These are phyloP conservation scores for Branchipolynoe longqiensis DNA, from an alignment of 2,888 invertebrate species.

Conservation along the genomic window DNA sequence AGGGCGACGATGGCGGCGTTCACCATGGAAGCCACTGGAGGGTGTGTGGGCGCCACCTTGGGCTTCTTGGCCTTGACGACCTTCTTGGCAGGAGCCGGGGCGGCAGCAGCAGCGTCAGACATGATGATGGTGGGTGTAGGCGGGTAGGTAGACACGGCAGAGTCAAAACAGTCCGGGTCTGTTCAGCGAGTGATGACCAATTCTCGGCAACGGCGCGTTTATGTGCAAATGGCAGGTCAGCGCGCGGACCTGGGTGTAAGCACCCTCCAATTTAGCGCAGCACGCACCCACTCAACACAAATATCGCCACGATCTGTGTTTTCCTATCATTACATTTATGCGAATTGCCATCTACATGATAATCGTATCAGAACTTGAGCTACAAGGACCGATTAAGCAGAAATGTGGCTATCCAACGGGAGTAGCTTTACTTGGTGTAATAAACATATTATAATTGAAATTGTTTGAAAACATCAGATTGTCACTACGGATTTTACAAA, in stretches of 20 bases:
- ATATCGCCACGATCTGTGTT: neutral
- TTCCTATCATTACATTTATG: too few relatives aligned
- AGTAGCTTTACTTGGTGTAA: too few relatives aligned
- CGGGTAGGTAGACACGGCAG: neutral
- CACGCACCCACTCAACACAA: neutral
- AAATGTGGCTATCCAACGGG: too few relatives aligned
- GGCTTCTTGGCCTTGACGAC: slow-evolving; percentile 57
- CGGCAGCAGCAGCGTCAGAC: slow-evolving; percentile 53
- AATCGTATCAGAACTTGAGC: too few relatives aligned
- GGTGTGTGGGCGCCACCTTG: slow-evolving; percentile 34
- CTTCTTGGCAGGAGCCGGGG: slow-evolving; percentile 49
- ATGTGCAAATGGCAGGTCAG: neutral
- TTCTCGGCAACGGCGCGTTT: neutral
- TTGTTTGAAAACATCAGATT: too few relatives aligned
- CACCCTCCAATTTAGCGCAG: neutral
- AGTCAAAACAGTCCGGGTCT: neutral
- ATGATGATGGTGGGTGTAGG: slow-evolving; percentile 13
- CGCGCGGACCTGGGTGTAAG: slow-evolving; percentile 23
- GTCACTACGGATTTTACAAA: too few relatives aligned
- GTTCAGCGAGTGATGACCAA: neutral
- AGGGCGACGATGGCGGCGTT: slow-evolving; percentile 44
- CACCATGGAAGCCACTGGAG: slow-evolving; percentile 55
- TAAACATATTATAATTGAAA: too few relatives aligned
- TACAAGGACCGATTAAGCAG: too few relatives aligned
- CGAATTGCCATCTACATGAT: too few relatives aligned